These are phyloP conservation scores for Zootoca vivipara DNA, from an alignment of 2,113 vertebrate genomes.

Conservation along the genomic window DNA sequence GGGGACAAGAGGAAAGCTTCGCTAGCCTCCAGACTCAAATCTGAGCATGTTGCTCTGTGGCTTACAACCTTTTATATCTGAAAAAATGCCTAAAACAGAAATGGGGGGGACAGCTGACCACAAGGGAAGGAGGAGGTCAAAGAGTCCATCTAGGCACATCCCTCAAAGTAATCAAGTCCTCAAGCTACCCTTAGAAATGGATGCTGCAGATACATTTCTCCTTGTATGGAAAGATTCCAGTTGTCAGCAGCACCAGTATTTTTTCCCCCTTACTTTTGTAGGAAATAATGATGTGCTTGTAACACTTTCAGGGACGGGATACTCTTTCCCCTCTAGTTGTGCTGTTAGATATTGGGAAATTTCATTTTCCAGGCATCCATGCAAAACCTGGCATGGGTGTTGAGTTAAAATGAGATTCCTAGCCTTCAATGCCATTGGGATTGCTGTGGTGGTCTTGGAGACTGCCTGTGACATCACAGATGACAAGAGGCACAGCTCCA, in stretches of 20 bases:
- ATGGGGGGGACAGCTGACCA: constrained; percentile 34
- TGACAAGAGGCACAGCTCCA: neutral
- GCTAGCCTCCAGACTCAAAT: constrained; percentile 56
- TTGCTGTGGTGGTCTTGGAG: no score
- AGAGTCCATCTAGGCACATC: constrained; percentile 61
- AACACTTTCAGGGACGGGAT: neutral
- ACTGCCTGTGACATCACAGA: neutral
- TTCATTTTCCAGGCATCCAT: neutral
- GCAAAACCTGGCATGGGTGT: neutral
- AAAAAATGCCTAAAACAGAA: constrained; percentile 54
- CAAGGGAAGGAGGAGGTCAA: constrained; percentile 54
- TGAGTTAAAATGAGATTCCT: neutral
- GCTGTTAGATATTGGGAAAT: neutral
- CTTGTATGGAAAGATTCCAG: constrained; percentile 46
- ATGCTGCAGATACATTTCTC: constrained; percentile 50
- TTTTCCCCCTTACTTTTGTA: neutral
- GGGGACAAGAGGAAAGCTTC: constrained; percentile 59
- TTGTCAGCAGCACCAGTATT: constrained; percentile 33
- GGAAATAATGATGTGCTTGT: neutral
- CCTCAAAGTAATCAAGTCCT: constrained; percentile 36
- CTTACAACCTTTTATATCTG: constrained; percentile 60
- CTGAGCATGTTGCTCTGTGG: constrained; percentile 62
- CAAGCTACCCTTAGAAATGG: constrained; percentile 51
- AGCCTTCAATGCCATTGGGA: neutral
- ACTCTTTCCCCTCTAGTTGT: neutral